Base-by-base conservation (phyloP, 2,888 invertebrate genomes). In the Drosophila cognata region DNA sequence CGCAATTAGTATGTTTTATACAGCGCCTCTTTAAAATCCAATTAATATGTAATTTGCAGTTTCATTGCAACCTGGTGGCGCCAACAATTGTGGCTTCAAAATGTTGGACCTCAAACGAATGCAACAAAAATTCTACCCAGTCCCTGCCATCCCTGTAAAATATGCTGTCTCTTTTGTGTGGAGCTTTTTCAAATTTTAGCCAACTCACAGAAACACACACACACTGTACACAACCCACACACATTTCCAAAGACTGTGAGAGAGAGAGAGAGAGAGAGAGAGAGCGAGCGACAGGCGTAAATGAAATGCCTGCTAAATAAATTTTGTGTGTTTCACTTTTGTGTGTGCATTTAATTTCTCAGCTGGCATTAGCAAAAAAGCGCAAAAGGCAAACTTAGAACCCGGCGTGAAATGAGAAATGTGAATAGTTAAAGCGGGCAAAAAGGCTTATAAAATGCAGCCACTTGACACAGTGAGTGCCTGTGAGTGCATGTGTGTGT, bases 291-390 rank as follows among this genome's bases (percentile, higher is more conserved):
- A 43, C 41, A 58, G 25, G 56, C 59, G 63, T 48, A 82, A 79
- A 79, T 81, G 82, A 81, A 82, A 81, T 79, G 81, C 81, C 82
- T 81, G 81, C 74, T 83, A 81, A 81, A 81, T 81, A 83, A 83
- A 81, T 83, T 83, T 81, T 74, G 72, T 81, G 74, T 79, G 77
- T 79, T 46, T 46, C 84, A 84, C 62, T 82, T 83, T 77, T 81
- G 72, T 78, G 83, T 83, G 74, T 74, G 84, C 81, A 83, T 84
- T 86, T 84, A 86, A 86, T 81, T 84, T 86, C 81, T 86, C 84
- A 81, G 77, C 64, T 79, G 72, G 81, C 74, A 74, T 76, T 76
- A 67, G 63, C 50, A 75, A 73, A 66, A 66, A 63, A 70, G 55
- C 61, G 56, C 43, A 65, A 52, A 61, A 50, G 52, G 36, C 58